Evolutionary conservation across 1,140 invertebrate species (phyloP).

Genomic region (Pseudomyrmex pallidus): DNA sequence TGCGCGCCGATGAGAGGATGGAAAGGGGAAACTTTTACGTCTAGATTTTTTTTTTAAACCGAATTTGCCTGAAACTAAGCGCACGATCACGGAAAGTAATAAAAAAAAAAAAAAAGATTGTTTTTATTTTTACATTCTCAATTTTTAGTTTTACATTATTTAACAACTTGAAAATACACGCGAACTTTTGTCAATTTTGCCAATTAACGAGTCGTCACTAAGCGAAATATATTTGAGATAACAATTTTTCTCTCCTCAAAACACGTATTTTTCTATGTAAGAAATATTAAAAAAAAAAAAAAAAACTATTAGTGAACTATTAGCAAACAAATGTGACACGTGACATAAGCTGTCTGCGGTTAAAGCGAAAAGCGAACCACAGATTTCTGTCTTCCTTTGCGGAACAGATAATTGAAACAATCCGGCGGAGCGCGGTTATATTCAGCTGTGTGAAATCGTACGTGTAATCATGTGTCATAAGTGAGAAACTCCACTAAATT

Average conservation of each 20-base stretch:
- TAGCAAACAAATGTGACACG: too few species aligned
- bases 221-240: background rate
- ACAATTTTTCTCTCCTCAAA: background rate
- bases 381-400: constrained; percentile 12
- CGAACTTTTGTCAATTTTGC: background rate
- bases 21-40: too few species aligned
- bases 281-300: too few species aligned
- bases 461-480: constrained; percentile 60
- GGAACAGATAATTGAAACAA: constrained; percentile 46
- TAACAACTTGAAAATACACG: background rate
- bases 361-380: constrained; percentile 18
- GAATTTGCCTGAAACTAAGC: background rate
- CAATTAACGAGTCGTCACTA: background rate
- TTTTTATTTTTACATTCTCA: background rate
- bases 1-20: too few species aligned
- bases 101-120: too few species aligned
- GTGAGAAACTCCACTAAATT: constrained; percentile 71
- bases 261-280: background rate
- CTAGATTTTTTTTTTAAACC: background rate
- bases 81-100: too few species aligned
- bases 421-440: constrained; percentile 21
- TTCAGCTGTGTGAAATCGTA: constrained; percentile 54
- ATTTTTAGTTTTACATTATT: background rate
- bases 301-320: background rate
- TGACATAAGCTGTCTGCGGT: background rate